Conservation (phyloP, 2,888 invertebrate species). For the Pandemis cinnamomeana region DNA sequence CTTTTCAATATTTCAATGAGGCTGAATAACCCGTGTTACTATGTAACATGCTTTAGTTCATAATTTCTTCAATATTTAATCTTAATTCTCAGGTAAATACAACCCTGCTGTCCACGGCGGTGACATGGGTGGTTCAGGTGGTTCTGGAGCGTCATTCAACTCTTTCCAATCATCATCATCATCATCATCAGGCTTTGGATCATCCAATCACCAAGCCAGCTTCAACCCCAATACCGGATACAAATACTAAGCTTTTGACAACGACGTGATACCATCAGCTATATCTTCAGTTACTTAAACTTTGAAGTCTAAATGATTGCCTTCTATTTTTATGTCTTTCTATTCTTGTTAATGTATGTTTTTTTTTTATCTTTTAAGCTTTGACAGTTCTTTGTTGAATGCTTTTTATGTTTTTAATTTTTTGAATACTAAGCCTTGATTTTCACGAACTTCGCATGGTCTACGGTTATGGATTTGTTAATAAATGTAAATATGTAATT, state of each 20-base stretch:
- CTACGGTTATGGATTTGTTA: conserved; percentile 14
- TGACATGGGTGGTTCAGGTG: conserved; percentile 33
- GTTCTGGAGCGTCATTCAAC: conserved; percentile 28
- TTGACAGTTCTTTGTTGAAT: no score
- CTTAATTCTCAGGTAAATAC: conserved; percentile 57
- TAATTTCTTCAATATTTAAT: neutral
- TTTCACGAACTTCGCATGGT: conserved; percentile 17
- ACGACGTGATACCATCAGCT: neutral
- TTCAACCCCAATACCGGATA: conserved; percentile 65
- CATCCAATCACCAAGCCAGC: conserved; percentile 56
- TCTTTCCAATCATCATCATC: conserved; percentile 41
- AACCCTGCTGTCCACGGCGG: conserved; percentile 55
- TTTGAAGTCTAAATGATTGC: neutral
- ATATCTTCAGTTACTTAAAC: neutral
- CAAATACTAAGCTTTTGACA: conserved; percentile 49
- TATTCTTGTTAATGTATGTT: neutral
- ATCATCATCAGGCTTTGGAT: conserved; percentile 47
- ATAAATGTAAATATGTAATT: neutral
- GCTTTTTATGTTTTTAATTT: neutral
- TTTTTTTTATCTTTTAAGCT: neutral
- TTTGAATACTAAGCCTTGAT: neutral
- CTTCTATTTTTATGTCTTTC: neutral
- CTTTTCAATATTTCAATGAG: no score
- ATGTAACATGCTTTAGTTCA: no score
- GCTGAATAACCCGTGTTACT: no score